Conservation (phyloP, 2,888 invertebrate genomes). For the Steinernema carpocapsae region DNA sequence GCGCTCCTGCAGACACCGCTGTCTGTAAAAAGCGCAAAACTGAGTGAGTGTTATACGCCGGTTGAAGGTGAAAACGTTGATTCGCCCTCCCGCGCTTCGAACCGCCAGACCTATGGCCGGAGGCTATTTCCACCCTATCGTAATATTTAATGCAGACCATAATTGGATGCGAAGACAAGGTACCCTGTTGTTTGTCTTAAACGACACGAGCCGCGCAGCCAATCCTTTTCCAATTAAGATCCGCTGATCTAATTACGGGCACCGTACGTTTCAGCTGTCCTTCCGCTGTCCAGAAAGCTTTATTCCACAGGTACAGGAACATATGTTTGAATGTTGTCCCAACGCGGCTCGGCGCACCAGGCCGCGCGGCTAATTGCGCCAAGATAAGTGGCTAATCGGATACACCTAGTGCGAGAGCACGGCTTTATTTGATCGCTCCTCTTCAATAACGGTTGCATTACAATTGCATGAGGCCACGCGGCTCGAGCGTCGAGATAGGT, state of each 20-base stretch:
- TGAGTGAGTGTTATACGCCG: too few relatives aligned
- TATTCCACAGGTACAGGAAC: slow-evolving; percentile 13
- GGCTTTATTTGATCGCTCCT: slow-evolving; percentile 23
- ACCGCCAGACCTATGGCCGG: too few relatives aligned
- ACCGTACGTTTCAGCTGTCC: slow-evolving; percentile 31
- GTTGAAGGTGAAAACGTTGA: too few relatives aligned
- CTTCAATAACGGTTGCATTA: slow-evolving; percentile 13
- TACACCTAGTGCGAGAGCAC: slow-evolving; percentile 20
- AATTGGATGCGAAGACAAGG: slow-evolving; percentile 15
- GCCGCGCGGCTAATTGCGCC: slow-evolving; percentile 22
- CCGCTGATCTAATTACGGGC: slow-evolving; percentile 31
- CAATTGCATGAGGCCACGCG: slow-evolving; percentile 13
- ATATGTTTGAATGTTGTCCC: slow-evolving; percentile 35
- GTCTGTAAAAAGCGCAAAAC: too few relatives aligned
- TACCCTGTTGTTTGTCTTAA: slow-evolving; percentile 24
- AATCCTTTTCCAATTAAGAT: slow-evolving; percentile 27
- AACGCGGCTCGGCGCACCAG: slow-evolving; percentile 12
- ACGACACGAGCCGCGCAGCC: neutral
- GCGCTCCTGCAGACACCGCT: too few relatives aligned
- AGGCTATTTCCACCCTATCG: neutral
- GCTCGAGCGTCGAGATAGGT: slow-evolving; percentile 14
- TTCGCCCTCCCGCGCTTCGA: too few relatives aligned
- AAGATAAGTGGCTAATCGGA: slow-evolving; percentile 34
- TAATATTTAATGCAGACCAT: slow-evolving; percentile 15
- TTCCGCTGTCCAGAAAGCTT: slow-evolving; percentile 32